Evolutionary conservation across 2,113 vertebrate genomes (phyloP).

Genomic region (Oreochromis spilurus): DNA sequence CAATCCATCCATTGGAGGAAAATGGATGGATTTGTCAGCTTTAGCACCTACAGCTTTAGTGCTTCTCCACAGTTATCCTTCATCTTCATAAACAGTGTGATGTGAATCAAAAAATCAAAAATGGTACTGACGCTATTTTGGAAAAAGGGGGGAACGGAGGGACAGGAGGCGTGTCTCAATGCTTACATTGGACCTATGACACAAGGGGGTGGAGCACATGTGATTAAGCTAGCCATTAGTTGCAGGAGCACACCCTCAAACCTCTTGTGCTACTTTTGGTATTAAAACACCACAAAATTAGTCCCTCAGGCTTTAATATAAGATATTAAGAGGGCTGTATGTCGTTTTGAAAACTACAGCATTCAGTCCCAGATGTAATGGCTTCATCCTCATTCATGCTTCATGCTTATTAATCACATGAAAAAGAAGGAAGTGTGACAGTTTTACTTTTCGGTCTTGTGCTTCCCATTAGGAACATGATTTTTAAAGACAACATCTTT

Average conservation of each 20-base stretch:
- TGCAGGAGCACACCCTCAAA: not conserved
- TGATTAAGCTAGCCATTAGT: not conserved
- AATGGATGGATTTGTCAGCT: not conserved
- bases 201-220: accelerated
- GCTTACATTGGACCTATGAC: not conserved
- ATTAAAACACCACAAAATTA: not conserved
- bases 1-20: no score
- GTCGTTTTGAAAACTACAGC: not conserved
- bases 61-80: not conserved
- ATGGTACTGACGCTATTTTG: not conserved
- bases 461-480: not conserved
- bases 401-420: not conserved
- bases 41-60: not conserved
- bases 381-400: not conserved
- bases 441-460: not conserved
- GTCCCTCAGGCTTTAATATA: not conserved
- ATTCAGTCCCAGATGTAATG: not conserved
- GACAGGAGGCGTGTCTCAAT: accelerated
- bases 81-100: not conserved
- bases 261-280: not conserved
- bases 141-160: not conserved
- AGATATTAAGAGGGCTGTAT: accelerated
- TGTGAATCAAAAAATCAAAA: not conserved
- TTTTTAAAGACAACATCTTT: not conserved
- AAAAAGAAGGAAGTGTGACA: not conserved